Evolutionary conservation across 2,113 vertebrate species (phyloP), one percentile per base, ranked within the genome.

Genomic region (Rhegmatorhina hoffmannsi): DNA sequence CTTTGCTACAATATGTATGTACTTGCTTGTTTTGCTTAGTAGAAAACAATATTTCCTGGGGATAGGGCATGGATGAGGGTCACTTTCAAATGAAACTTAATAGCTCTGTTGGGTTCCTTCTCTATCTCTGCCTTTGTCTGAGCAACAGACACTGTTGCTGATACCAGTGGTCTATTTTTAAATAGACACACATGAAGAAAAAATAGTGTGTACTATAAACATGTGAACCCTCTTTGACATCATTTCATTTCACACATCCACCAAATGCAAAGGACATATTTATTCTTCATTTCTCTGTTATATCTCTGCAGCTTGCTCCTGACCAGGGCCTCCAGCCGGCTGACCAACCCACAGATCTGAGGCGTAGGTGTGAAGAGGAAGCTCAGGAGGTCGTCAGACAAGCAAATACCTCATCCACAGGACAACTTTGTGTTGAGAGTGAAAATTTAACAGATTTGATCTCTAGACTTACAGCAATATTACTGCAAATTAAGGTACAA

Each of bases 401-500:
- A 70, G 98, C 98, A 38, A 99, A 98, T 79, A 96, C 98, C 8
- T 96, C 98, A 5, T 79, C 97, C 29, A 97, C 98, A 1, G 99
- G 98, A 81, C 99, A 99, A 23, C 98, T 98, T 85, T 98, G 98
- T 60, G 98, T 99, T 19, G 97, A 98, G 67, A 99, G 97, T 76
- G 97, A 99, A 95, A 97, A 97, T 72, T 98, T 99, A 92, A 99
- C 99, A 4, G 98, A 99, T 64, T 98, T 99, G 26, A 98, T 99
- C 66, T 98, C 99, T 44, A 98, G 98, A 34, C 99, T 99, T 70
- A 99, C 99, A 5, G 99, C 99, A 47, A 98, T 99, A 95, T 98
- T 99, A 87, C 96, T 99, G 82, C 99, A 99, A 97, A 99, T 99
- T 87, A 99, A 99, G 98, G 99, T 99, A 97, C 95, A 80, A 90